Evolutionary conservation across 1,140 invertebrate genomes (phyloP), one percentile per base, ranked within the genome.

Genomic region (Heliconius eleuchia): DNA sequence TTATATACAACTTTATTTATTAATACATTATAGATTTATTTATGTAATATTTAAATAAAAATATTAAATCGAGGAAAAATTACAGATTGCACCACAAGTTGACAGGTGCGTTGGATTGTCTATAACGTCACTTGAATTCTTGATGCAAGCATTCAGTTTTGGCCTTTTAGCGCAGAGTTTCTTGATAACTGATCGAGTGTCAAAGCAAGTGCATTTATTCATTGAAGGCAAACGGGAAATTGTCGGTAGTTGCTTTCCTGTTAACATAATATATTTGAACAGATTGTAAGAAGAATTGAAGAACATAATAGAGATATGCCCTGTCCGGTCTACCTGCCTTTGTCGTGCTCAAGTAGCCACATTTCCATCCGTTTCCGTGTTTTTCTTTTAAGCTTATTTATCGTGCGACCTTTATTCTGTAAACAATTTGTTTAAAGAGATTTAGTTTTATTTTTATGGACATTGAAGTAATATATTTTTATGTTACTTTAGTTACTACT

Each of bases 71-170:
- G 19, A 60, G 13, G 8, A 60, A 1, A 75, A 66, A 46, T 46
- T 75, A 39, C 37, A 19, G 18, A 74, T 85, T 88, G 80, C 19
- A 76, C 77, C 87, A 82, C 27, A 87, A 76, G 80, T 83, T 81
- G 88, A 81, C 92, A 93, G 92, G 91, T 93, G 92, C 86, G 85
- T 88, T 79, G 81, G 81, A 92, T 92, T 88, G 90, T 91, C 90
- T 87, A 88, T 84, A 81, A 79, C 86, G 83, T 85, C 84, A 89
- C 90, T 92, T 91, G 90, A 93, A 93, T 91, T 87, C 86, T 85
- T 91, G 89, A 93, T 93, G 88, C 83, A 83, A 81, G 84, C 87
- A 89, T 90, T 87, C 86, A 90, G 88, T 90, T 91, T 89, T 91
- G 84, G 89, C 90, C 91, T 92, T 89, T 93, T 89, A 91, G 82